Evolutionary conservation across 2,797 vertebrate genomes (phyloP).

Genomic region (Macropodus opercularis): DNA sequence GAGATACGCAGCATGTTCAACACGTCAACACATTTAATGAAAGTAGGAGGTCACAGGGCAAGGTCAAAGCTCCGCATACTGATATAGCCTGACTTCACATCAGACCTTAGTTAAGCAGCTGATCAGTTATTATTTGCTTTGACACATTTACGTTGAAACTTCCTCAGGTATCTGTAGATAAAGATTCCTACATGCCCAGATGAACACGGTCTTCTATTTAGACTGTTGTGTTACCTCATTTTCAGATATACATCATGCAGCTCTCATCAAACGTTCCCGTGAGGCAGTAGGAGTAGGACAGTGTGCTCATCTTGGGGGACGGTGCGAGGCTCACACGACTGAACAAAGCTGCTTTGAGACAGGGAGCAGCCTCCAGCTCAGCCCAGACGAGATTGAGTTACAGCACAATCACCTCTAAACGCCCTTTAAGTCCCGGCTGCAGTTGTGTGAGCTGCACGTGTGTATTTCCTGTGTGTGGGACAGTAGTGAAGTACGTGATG

Average conservation of each 20-base stretch:
- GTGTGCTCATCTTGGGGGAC: neutral
- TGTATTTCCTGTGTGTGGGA: too few species aligned
- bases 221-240: neutral
- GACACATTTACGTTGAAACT: too few species aligned
- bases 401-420: slow-evolving; percentile 66
- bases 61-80: slow-evolving; percentile 58
- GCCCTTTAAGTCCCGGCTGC: slow-evolving; percentile 49
- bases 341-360: slow-evolving; percentile 75
- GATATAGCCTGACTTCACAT: slow-evolving; percentile 12
- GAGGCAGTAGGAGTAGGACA: neutral
- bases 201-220: neutral
- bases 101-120: too few species aligned
- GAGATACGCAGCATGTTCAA: slow-evolving; percentile 24
- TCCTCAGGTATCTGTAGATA: too few species aligned
- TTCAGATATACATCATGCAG: neutral
- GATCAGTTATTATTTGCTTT: too few species aligned
- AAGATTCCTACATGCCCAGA: neutral
- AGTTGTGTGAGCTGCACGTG: neutral
- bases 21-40: slow-evolving; percentile 80
- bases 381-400: slow-evolving; percentile 64
- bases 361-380: slow-evolving; percentile 19
- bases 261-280: too few species aligned
- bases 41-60: slow-evolving; percentile 65
- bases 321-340: slow-evolving; percentile 17
- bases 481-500: neutral